These are phyloP conservation scores for Darevskia nairensis DNA, from an alignment of 2,797 vertebrate species.

Conservation along the genomic window DNA sequence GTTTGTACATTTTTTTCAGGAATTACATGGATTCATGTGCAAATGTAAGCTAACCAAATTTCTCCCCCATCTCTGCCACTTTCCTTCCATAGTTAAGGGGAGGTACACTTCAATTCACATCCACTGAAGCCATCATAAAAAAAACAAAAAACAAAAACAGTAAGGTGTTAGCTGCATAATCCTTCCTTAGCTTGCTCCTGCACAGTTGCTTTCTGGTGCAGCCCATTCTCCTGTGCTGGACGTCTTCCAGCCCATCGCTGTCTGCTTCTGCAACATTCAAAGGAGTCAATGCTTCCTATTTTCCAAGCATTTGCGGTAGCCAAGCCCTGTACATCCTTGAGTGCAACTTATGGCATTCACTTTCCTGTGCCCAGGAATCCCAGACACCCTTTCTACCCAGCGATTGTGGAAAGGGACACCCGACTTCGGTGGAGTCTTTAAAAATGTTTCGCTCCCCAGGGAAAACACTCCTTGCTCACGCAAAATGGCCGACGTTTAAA, in stretches of 20 bases:
- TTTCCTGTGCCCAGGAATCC: neutral
- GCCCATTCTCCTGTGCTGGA: neutral
- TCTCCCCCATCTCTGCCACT: neutral
- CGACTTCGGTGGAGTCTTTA: too few relatives aligned
- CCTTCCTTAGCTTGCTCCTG: too few relatives aligned
- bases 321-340: neutral
- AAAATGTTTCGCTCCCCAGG: neutral
- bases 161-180: too few relatives aligned
- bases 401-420: neutral
- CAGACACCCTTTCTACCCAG: too few relatives aligned
- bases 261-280: too few relatives aligned
- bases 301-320: neutral
- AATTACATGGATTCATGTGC: too few relatives aligned
- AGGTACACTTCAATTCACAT: neutral
- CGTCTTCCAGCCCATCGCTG: neutral
- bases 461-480: rapidly evolving
- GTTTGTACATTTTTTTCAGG: too few relatives aligned
- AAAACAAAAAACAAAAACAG: neutral
- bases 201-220: neutral
- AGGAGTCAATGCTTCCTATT: neutral
- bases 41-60: neutral
- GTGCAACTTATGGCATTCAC: too few relatives aligned
- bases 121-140: too few relatives aligned
- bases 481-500: constrained; percentile 66
- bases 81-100: neutral